A percentile compares a stretch with the other conserved stretches of the same genome.
Evolutionary conservation across 2,888 invertebrate species (phyloP).

Genomic region (Drosophila pseudotalamancana): DNA sequence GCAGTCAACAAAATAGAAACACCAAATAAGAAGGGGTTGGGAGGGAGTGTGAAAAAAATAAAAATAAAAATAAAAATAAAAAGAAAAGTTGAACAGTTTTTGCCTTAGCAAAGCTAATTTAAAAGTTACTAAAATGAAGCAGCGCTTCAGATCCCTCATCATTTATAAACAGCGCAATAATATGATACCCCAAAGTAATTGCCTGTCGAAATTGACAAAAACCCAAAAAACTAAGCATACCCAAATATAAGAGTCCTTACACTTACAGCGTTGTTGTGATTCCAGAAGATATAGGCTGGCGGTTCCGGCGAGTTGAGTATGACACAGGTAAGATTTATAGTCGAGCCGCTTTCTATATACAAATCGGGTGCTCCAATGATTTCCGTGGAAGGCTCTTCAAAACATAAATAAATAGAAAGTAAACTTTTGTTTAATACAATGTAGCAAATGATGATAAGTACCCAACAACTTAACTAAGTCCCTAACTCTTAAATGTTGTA

Average conservation of each 20-base stretch:
- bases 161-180: conserved; percentile 48
- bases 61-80: conserved; percentile 12
- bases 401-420: background rate
- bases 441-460: background rate
- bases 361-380: conserved; percentile 96
- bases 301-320: conserved; percentile 96
- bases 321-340: conserved; percentile 96
- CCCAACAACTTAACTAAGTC: too few relatives aligned
- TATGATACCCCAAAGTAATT: conserved; percentile 69
- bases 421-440: conserved; percentile 3
- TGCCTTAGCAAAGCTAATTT: conserved; percentile 67
- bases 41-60: background rate
- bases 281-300: conserved; percentile 97
- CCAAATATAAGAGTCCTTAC: conserved; percentile 8
- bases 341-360: conserved; percentile 96
- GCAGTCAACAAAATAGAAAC: conserved; percentile 52
- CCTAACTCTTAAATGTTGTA: background rate
- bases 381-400: conserved; percentile 95
- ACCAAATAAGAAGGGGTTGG: conserved; percentile 23
- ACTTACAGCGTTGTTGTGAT: conserved; percentile 96
- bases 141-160: conserved; percentile 42
- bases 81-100: conserved; percentile 41
- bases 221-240: background rate
- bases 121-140: conserved; percentile 75
- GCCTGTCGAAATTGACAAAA: conserved; percentile 44